Evolutionary conservation across 2,888 invertebrate genomes (phyloP).

Genomic region (Sinohyriopsis cumingii): DNA sequence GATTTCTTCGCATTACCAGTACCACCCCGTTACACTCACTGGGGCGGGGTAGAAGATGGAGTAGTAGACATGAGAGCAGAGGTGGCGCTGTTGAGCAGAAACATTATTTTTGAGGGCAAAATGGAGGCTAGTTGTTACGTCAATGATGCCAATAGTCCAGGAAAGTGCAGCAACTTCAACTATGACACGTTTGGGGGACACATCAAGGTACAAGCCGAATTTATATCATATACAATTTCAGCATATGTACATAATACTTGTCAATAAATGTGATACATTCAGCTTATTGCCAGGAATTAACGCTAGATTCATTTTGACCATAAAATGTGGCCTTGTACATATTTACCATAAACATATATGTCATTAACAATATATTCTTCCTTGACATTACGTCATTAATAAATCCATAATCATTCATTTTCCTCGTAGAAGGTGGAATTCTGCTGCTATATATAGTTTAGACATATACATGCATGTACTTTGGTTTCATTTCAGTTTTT

Average conservation of each 20-base stretch:
- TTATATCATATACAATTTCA: neutral
- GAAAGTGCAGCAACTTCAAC: constrained; percentile 22
- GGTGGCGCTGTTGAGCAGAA: constrained; percentile 53
- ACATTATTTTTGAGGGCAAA: constrained; percentile 50
- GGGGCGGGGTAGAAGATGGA: constrained; percentile 37
- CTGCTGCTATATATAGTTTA: neutral
- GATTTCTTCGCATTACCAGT: constrained; percentile 13
- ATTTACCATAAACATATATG: no score
- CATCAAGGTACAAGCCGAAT: constrained; percentile 36
- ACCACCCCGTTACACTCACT: constrained; percentile 40
- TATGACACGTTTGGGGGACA: constrained; percentile 57
- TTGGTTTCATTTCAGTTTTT: constrained; percentile 27
- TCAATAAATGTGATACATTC: no score
- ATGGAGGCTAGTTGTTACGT: constrained; percentile 43
- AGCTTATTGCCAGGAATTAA: no score
- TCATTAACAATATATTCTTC: no score
- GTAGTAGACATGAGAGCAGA: constrained; percentile 53
- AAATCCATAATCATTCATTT: no score
- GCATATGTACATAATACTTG: no score
- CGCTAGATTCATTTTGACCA: no score
- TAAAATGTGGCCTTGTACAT: no score
- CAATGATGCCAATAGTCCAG: constrained; percentile 32
- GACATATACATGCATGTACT: neutral
- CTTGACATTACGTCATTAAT: neutral
- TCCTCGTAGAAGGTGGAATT: no score